These are phyloP conservation scores for Anthoscopus minutus DNA, from an alignment of 2,113 vertebrate genomes.

Conservation along the genomic window DNA sequence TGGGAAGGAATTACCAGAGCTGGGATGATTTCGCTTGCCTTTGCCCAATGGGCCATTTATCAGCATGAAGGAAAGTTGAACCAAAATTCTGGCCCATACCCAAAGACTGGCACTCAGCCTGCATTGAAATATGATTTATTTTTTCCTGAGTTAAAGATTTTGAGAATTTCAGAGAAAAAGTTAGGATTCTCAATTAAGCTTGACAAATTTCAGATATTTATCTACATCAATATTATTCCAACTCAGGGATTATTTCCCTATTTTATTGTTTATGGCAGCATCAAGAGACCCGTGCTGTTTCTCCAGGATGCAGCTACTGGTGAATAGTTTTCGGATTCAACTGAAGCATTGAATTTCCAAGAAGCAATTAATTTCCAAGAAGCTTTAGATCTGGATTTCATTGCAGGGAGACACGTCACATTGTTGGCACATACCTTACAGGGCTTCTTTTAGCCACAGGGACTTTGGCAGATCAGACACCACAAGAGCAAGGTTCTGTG, in stretches of 20 bases:
- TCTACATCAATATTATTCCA: neutral
- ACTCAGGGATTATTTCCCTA: neutral
- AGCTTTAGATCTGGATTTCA: neutral
- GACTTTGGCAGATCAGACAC: neutral
- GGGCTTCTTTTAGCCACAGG: rapidly evolving
- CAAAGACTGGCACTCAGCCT: neutral
- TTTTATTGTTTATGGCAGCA: neutral
- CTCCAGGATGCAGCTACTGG: neutral
- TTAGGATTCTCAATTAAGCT: neutral
- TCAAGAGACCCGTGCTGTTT: neutral
- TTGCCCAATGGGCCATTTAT: neutral
- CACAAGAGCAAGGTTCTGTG: neutral
- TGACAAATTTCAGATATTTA: neutral
- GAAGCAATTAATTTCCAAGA: neutral
- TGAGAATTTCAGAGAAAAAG: neutral
- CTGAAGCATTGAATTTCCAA: neutral
- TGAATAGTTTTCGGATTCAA: neutral
- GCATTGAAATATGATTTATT: neutral
- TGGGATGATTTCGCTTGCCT: neutral
- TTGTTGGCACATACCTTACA: neutral
- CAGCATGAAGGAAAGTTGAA: neutral
- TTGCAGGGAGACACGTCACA: neutral
- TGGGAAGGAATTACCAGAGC: neutral
- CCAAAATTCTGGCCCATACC: neutral
- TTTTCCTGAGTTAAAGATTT: neutral